Conservation (phyloP, 2,113 vertebrate species). For the Osmerus mordax region DNA sequence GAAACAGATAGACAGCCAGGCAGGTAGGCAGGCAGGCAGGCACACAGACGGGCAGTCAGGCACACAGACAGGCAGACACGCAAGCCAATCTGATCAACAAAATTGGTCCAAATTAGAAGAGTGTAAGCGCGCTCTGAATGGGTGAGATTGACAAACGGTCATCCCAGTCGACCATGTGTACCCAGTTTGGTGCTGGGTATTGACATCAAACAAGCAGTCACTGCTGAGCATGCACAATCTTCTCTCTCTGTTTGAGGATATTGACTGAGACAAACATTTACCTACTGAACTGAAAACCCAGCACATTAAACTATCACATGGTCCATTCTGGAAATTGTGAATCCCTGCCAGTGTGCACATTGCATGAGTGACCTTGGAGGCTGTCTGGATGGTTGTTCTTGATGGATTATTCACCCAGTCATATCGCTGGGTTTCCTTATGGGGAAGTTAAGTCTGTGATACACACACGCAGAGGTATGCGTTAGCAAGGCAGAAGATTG, state of each 20-base stretch:
- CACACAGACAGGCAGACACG: not conserved
- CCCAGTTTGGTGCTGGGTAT: slow-evolving; percentile 47
- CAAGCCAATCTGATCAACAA: not conserved
- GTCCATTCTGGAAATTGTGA: not conserved
- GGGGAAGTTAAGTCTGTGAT: slow-evolving; percentile 1
- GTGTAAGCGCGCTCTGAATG: slow-evolving; percentile 14
- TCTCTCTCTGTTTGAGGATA: slow-evolving; percentile 43
- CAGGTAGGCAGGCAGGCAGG: not conserved
- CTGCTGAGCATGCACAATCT: slow-evolving; percentile 48
- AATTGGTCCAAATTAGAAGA: slow-evolving; percentile 31
- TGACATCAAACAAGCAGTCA: slow-evolving; percentile 57
- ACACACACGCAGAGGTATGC: not conserved
- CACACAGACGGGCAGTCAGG: not conserved
- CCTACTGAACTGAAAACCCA: slow-evolving; percentile 3
- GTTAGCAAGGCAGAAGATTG: slow-evolving; percentile 8
- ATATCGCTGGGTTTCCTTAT: slow-evolving; percentile 30
- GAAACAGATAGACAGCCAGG: not conserved
- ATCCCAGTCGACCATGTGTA: slow-evolving; percentile 40
- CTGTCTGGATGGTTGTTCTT: slow-evolving; percentile 19
- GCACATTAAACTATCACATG: slow-evolving; percentile 37
- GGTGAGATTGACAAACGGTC: slow-evolving; percentile 34
- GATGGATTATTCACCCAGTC: slow-evolving; percentile 33
- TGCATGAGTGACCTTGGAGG: slow-evolving; percentile 44
- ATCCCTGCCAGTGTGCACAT: slow-evolving; percentile 8
- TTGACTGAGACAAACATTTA: slow-evolving; percentile 36